Evolutionary conservation across 2,888 invertebrate species (phyloP).

Genomic region (Conops quadrifasciatus): DNA sequence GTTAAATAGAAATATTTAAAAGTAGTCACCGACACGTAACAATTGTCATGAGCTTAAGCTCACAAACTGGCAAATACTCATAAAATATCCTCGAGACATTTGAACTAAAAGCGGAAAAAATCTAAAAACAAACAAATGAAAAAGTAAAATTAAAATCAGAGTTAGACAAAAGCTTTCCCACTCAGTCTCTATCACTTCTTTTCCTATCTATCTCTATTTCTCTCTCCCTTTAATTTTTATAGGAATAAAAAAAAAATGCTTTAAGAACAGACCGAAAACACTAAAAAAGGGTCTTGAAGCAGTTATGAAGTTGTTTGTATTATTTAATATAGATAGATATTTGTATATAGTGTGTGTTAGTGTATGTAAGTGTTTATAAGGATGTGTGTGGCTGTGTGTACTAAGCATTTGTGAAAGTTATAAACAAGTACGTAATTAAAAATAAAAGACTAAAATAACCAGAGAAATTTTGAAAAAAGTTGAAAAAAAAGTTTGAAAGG

Average conservation of each 20-base stretch:
- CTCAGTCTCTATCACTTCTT: background rate
- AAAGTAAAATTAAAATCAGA: background rate
- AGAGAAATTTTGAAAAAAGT: too few relatives aligned
- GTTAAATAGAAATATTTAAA: constrained; percentile 9
- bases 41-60: background rate
- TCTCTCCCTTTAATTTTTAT: too few relatives aligned
- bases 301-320: background rate
- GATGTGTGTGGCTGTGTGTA: background rate
- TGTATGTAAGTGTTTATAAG: background rate
- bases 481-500: too few relatives aligned
- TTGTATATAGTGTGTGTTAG: background rate
- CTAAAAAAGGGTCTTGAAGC: background rate
- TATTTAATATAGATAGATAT: background rate
- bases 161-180: too few relatives aligned
- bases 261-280: background rate
- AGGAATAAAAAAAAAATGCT: background rate
- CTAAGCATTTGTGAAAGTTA: too few relatives aligned
- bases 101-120: background rate
- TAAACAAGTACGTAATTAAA: too few relatives aligned
- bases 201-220: too few relatives aligned
- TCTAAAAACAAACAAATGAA: background rate
- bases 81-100: constrained; percentile 10
- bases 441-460: too few relatives aligned
- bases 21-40: background rate
- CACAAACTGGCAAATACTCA: background rate